These are phyloP conservation scores for Ammodytes dubius DNA, from an alignment of 2,113 vertebrate species.

Conservation along the genomic window DNA sequence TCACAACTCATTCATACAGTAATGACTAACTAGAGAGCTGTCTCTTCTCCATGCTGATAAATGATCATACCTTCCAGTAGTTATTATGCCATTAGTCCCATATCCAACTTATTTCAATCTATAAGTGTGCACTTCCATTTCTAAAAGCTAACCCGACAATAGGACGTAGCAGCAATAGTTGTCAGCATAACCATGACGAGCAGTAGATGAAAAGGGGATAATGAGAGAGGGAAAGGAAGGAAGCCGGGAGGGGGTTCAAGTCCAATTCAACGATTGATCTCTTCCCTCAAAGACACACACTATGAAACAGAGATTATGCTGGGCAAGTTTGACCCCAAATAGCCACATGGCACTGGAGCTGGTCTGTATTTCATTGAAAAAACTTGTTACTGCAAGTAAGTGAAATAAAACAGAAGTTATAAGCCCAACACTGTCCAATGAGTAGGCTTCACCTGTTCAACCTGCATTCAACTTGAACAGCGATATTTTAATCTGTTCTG, in stretches of 20 bases:
- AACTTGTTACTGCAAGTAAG: neutral
- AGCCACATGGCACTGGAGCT: conserved; percentile 37
- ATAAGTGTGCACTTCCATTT: conserved; percentile 1
- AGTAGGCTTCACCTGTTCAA: too few species aligned
- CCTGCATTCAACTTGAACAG: too few species aligned
- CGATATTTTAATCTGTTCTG: too few species aligned
- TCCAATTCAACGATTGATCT: conserved; percentile 50
- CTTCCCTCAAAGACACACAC: conserved; percentile 65
- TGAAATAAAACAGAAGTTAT: too few species aligned
- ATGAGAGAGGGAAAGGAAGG: conserved; percentile 24
- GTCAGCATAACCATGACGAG: conserved; percentile 27
- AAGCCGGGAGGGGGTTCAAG: conserved; percentile 2
- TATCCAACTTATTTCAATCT: neutral
- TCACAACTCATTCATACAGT: conserved; percentile 34
- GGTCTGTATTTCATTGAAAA: conserved; percentile 46
- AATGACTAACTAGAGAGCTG: neutral
- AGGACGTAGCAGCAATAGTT: neutral
- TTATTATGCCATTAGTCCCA: neutral
- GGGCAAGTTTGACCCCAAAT: conserved; percentile 42
- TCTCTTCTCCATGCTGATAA: conserved; percentile 29
- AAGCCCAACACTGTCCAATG: too few species aligned
- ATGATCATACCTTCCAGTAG: conserved; percentile 22
- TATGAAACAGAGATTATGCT: conserved; percentile 50
- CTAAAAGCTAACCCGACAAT: neutral
- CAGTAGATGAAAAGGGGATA: conserved; percentile 22